phyloP scores from a whole-genome alignment of 2,888 invertebrate genomes.

The Trissolcus brochymenae region DNA sequence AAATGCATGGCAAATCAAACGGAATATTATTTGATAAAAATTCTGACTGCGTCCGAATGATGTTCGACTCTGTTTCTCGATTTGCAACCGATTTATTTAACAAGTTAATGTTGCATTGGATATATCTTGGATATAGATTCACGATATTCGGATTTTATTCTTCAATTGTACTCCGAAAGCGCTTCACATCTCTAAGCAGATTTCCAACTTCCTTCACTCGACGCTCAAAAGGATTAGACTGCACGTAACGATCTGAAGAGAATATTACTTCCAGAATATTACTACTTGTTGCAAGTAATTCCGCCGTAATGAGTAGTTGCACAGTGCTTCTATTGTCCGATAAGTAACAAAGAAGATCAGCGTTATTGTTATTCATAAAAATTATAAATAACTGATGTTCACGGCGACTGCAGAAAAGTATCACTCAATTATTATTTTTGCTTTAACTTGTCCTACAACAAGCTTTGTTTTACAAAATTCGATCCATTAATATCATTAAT shows the following conservation, averaged over 20 bases:
- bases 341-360: constrained; percentile 41
- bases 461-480: background rate
- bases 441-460: too few relatives aligned
- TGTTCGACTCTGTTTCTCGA: constrained; percentile 12
- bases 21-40: constrained; percentile 25
- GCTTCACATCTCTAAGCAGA: constrained; percentile 31
- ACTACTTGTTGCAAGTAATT: constrained; percentile 53
- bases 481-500: background rate
- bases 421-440: constrained; percentile 10
- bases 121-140: constrained; percentile 36
- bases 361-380: constrained; percentile 36
- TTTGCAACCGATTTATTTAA: constrained; percentile 17
- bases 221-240: constrained; percentile 35
- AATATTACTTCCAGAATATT: constrained; percentile 50
- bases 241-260: constrained; percentile 40
- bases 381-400: constrained; percentile 21
- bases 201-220: constrained; percentile 41
- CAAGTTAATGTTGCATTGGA: constrained; percentile 18
- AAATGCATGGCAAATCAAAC: constrained; percentile 32
- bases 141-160: constrained; percentile 20
- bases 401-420: constrained; percentile 21
- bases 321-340: constrained; percentile 36
- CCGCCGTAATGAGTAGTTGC: constrained; percentile 44
- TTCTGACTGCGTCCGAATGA: constrained; percentile 8
- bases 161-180: constrained; percentile 25